Evolutionary conservation across 2,888 invertebrate species (phyloP), one percentile per base, ranked within the genome.

Genomic region (Ellobium chinense): DNA sequence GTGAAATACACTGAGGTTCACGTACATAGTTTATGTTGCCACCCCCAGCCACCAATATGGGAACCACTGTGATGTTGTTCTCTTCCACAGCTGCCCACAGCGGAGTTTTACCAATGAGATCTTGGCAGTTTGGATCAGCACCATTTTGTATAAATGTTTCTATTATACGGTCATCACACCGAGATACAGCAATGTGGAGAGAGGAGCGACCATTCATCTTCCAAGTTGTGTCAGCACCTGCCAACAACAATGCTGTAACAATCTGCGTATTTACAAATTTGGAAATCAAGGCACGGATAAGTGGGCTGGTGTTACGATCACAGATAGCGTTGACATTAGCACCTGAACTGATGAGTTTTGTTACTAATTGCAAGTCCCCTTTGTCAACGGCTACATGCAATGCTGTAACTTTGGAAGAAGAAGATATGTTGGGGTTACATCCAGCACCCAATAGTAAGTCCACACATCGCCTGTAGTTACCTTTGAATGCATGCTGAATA

Each of bases 331-430:
- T 89, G 3, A 90, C 89, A 76, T 89, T 81, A 3, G 88, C 90
- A 36, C 89, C 88, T 31, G 87, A 86, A 7, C 85, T 81, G 1
- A 90, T 69, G 5, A 91, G 84, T 65, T 87, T 78, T 60, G 84
- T 82, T 0, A 89, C 84, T 54, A 91, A 72, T 7, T 84, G 78
- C 1, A 83, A 78, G 58, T 88, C 87, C 14, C 88, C 88, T 79
- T 90, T 88, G n/a, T 86, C 85, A 4, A 89, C 87, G 24, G 91
- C 90, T 9, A 90, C 83, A 78, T 91, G 91, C 18, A 91, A 82
- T 2, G 91, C 89, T 18, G 90, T 89, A 34, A 89, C 85, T 56
- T 84, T 83, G 2, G 88, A 88, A 36, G 83, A 81, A 2, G 89
- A 87, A 54, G 86, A 82, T 21, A 89, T 83, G 77, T 90, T 89